A percentile compares a stretch with the other conserved stretches of the same genome.
Evolutionary conservation across 2,888 invertebrate genomes (phyloP).

Genomic region (Labia minor): DNA sequence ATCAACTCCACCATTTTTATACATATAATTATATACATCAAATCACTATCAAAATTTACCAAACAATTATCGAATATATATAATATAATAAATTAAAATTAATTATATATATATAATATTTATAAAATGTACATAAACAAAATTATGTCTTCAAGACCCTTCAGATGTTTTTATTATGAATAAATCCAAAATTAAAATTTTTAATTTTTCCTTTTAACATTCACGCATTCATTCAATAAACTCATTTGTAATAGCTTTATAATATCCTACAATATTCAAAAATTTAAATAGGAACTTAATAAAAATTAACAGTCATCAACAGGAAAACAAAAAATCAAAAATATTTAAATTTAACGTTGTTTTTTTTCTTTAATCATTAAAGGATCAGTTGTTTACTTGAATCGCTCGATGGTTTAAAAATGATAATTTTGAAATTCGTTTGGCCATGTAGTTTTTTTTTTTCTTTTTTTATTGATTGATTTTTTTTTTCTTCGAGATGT

Average conservation of each 20-base stretch:
- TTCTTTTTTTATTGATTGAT: background rate
- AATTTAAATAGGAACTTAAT: constrained; percentile 13
- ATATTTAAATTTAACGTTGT: background rate
- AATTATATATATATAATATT: constrained; percentile 13
- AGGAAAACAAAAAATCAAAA: constrained; percentile 13
- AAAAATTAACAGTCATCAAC: constrained; percentile 13
- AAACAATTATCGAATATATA: constrained; percentile 8
- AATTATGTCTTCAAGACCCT: background rate
- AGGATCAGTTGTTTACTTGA: constrained; percentile 13
- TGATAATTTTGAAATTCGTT: constrained; percentile 8
- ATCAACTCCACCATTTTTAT: constrained; percentile 13
- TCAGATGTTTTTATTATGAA: background rate
- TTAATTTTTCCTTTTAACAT: background rate
- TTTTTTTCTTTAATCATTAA: constrained; percentile 5
- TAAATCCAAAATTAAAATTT: background rate
- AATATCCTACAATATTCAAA: constrained; percentile 13
- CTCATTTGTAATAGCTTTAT: constrained; percentile 13
- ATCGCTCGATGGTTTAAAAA: constrained; percentile 13
- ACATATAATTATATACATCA: constrained; percentile 13
- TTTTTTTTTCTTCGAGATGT: constrained; percentile 1
- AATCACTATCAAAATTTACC: constrained; percentile 9
- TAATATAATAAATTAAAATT: constrained; percentile 13
- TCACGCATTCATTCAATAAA: constrained; percentile 13
- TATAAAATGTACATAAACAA: constrained; percentile 9
- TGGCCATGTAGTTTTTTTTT: background rate